phyloP scores from a whole-genome alignment of 2,113 vertebrate species.

The Cavia aperea region DNA sequence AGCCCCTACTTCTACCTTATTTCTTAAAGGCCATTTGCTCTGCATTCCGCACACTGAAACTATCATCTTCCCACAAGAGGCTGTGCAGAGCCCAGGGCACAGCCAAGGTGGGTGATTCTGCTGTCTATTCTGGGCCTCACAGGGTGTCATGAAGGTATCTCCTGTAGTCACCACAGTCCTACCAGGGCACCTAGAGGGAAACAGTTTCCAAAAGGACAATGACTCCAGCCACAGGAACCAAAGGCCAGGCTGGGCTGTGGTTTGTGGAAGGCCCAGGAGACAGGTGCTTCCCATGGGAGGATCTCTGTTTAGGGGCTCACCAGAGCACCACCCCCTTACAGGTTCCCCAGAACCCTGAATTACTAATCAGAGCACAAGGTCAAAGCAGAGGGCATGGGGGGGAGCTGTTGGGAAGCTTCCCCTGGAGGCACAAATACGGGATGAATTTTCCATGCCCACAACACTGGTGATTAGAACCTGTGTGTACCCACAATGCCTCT shows the following conservation, averaged over 20 bases:
- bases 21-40: neutral
- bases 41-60: neutral
- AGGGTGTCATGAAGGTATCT: neutral
- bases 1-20: neutral
- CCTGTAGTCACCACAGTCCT: neutral
- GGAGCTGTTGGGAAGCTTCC: neutral
- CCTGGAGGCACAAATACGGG: neutral
- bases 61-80: neutral
- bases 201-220: neutral
- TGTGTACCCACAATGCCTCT: fast-evolving
- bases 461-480: neutral
- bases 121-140: neutral
- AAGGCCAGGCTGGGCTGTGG: neutral
- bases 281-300: neutral
- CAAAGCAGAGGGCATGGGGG: neutral
- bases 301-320: neutral
- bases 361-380: neutral
- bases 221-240: neutral
- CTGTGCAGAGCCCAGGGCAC: neutral
- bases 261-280: too few species aligned
- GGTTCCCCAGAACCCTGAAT: neutral
- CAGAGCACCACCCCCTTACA: neutral
- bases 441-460: neutral
- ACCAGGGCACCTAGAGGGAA: neutral
- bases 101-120: neutral